Percentiles rank a stretch among this genome's conserved stretches.
Conservation (phyloP, 1,140 invertebrate species). For the Hycleus cichorii region DNA sequence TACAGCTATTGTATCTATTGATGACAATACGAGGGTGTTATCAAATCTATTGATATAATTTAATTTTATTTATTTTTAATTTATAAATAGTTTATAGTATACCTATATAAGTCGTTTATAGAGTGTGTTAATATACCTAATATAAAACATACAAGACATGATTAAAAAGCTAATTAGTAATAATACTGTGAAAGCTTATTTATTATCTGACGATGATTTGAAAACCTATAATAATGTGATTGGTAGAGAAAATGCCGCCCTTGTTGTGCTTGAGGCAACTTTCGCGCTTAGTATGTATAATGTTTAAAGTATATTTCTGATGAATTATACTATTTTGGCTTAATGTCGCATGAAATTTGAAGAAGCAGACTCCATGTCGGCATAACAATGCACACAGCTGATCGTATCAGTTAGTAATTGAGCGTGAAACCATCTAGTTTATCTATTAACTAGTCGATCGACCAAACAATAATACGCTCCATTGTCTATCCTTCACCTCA, state of each 20-base stretch:
- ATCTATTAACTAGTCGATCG: conserved; percentile 37
- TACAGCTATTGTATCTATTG: neutral
- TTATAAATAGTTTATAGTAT: neutral
- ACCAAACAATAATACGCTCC: conserved; percentile 28
- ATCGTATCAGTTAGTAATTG: conserved; percentile 36
- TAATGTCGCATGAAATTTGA: conserved; percentile 41
- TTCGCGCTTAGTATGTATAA: no score
- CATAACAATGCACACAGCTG: conserved; percentile 31
- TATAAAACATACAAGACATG: no score
- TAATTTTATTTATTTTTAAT: neutral
- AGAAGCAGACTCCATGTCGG: conserved; percentile 34
- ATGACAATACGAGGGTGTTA: neutral
- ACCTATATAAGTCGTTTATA: no score
- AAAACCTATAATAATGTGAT: conserved; percentile 12
- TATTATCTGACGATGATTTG: conserved; percentile 13
- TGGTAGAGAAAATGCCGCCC: conserved; percentile 12
- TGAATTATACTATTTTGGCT: conserved; percentile 37
- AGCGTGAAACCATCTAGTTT: conserved; percentile 38
- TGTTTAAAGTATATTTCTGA: conserved; percentile 23
- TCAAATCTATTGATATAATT: neutral
- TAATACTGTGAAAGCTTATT: conserved; percentile 11
- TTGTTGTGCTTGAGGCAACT: conserved; percentile 1
- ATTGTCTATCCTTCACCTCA: conserved; percentile 32
- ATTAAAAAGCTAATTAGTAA: conserved; percentile 5
- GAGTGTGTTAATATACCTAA: no score